Evolutionary conservation across 2,797 vertebrate species (phyloP), one percentile per base, ranked within the genome.

Genomic region (Pseudochromis fuscus): DNA sequence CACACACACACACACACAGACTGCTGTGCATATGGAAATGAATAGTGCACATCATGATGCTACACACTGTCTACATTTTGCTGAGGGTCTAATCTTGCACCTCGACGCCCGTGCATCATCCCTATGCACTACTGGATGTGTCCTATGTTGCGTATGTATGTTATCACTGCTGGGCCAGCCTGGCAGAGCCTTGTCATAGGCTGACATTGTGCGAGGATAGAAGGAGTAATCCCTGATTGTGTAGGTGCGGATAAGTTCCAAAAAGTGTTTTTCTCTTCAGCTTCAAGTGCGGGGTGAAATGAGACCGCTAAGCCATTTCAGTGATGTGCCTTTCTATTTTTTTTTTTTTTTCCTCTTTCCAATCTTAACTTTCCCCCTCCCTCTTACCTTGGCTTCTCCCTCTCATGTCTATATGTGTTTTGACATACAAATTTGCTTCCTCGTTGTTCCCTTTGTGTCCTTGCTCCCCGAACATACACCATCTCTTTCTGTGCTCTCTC

Each of bases 181-280:
- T 55, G 64, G 60, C 61, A 64, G 67, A 77, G 77, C 57, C 74
- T 67, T 40, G 69, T 71, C 73, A 76, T 42, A 57, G 57, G 60
- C 58, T 72, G 74, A 76, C 75, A 76, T 42, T 80, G 72, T 77
- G 58, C 53, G 46, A 2, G 33, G 68, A 85, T 51, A 71, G 76
- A 74, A 31, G 52, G 53, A 74, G 64, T 88, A 91, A 90, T 89
- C 86, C 86, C 75, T 19, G 67, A 86, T 79, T 85, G 81, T 88
- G 88, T 88, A 84, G 83, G 89, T 80, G 72, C 1, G 64, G 81
- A 85, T 87, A 68, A 77, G 21, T 89, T 85, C 48, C 19, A 27
- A 64, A 86, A 86, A 81, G 67, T 65, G 71, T 58, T 86, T 87
- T 76, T 78, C 81, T 84, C 64, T 68, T 79, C 67, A 62, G 77